These are phyloP conservation scores for Copidosoma floridanum DNA, from an alignment of 1,140 invertebrate species.

Conservation along the genomic window DNA sequence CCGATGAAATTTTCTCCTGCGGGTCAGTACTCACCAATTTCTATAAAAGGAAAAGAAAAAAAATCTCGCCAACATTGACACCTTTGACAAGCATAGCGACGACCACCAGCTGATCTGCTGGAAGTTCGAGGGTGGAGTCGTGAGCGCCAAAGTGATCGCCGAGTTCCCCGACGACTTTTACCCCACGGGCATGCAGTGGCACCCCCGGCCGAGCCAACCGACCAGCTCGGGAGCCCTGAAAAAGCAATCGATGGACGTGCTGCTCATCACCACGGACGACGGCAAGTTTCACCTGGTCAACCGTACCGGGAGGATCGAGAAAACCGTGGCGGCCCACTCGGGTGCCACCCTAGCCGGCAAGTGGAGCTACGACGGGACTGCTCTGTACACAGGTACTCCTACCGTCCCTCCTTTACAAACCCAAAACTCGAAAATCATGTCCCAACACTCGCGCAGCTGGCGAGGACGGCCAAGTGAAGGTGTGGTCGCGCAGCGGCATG, in stretches of 20 bases:
- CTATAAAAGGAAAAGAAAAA: neutral
- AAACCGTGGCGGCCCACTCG: slow-evolving; percentile 88
- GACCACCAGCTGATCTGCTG: slow-evolving; percentile 88
- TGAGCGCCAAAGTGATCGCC: slow-evolving; percentile 73
- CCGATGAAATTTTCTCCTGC: slow-evolving; percentile 88
- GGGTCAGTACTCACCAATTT: slow-evolving; percentile 69
- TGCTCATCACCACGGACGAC: slow-evolving; percentile 87
- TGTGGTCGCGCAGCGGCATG: slow-evolving; percentile 96
- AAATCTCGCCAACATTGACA: slow-evolving; percentile 4
- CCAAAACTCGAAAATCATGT: neutral
- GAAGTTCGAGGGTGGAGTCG: slow-evolving; percentile 70
- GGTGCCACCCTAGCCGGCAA: slow-evolving; percentile 81
- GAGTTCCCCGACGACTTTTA: slow-evolving; percentile 80
- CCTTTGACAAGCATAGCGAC: slow-evolving; percentile 75
- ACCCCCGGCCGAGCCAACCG: slow-evolving; percentile 41
- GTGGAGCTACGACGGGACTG: slow-evolving; percentile 93
- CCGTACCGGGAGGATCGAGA: slow-evolving; percentile 87
- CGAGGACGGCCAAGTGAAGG: slow-evolving; percentile 94
- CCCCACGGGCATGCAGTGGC: slow-evolving; percentile 85
- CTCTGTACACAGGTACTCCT: slow-evolving; percentile 85
- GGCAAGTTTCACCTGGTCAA: slow-evolving; percentile 89
- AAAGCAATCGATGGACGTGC: slow-evolving; percentile 77
- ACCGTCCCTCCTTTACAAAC: too few relatives aligned
- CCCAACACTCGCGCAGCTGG: slow-evolving; percentile 80
- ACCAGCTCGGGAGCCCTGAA: slow-evolving; percentile 50